A percentile compares a stretch with the other conserved stretches of the same genome.
These are phyloP conservation scores for Carterocephalus palaemon DNA, from an alignment of 2,888 invertebrate genomes.

Conservation along the genomic window DNA sequence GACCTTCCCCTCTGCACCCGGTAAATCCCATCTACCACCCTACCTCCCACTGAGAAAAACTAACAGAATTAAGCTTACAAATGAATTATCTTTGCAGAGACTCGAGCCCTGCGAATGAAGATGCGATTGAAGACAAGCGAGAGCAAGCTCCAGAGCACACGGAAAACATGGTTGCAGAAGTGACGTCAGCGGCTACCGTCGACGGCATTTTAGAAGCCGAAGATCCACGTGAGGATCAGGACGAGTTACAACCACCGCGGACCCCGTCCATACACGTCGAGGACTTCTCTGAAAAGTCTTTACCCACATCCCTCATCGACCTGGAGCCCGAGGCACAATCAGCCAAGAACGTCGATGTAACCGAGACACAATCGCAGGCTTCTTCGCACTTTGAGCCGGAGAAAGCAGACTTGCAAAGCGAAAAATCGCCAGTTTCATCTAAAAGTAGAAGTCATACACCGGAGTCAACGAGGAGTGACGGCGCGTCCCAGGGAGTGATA, in stretches of 20 bases:
- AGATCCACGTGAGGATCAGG: constrained; percentile 34
- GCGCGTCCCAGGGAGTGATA: constrained; percentile 45
- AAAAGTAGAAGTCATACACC: constrained; percentile 41
- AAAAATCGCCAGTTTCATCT: constrained; percentile 37
- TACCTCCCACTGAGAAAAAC: neutral
- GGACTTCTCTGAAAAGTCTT: constrained; percentile 57
- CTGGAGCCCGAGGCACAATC: constrained; percentile 3
- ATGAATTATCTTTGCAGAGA: constrained; percentile 51
- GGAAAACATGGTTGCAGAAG: constrained; percentile 33
- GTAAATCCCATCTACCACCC: constrained; percentile 50
- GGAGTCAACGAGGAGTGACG: constrained; percentile 44
- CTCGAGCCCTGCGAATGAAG: constrained; percentile 53
- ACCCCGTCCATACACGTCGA: constrained; percentile 63
- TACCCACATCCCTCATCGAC: constrained; percentile 12
- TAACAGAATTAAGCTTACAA: constrained; percentile 15
- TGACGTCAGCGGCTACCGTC: constrained; percentile 32
- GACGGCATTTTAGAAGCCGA: constrained; percentile 36
- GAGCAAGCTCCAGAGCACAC: constrained; percentile 7
- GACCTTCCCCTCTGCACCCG: constrained; percentile 65
- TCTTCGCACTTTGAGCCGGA: constrained; percentile 13
- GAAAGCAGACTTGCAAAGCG: constrained; percentile 34
- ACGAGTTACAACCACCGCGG: constrained; percentile 42
- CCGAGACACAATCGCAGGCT: constrained; percentile 3
- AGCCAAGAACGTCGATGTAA: neutral
- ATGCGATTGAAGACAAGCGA: constrained; percentile 16